Evolutionary conservation across 2,888 invertebrate species (phyloP), one percentile per base, ranked within the genome.

Genomic region (Embidobia sp.): DNA sequence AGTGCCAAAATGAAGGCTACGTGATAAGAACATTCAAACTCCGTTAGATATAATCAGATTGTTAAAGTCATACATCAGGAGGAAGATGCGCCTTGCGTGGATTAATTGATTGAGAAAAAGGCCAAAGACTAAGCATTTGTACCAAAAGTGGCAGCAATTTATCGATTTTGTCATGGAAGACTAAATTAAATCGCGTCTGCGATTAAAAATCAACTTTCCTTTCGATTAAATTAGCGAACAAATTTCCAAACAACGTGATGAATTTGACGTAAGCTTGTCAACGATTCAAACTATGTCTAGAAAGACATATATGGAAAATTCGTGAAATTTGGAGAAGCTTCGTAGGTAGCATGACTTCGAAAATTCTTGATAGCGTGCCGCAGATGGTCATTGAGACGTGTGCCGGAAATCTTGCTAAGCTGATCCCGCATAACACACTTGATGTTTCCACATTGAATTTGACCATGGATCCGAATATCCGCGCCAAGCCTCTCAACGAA

Each of bases 281-380:
- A 61, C 53, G 53, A 70, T 77, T 42, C 19, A 26, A 59, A 59
- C 53, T 66, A 70, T 70, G 70, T 33, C 37, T 63, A 48, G 77
- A 59, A 63, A 61, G 73, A 73, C 73, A 69, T 73, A 57, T 49
- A 63, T 64, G 67, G 59, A 67, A 72, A 67, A 67, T 67, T 63
- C 55, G 16, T 59, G 66, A 70, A 70, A 70, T 70, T 70, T 70
- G 53, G 63, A 66, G 57, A 49, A 64, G 57, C 69, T 70, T 37
- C 59, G 57, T 59, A 53, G 64, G 70, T 66, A 37, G 64, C 66
- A 67, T 57, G 77, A 63, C 67, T 77, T 61, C 49, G 66, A 72
- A 67, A 77, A 73, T 77, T 77, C 77, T 77, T 69, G 67, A 73
- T 61, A 73, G 49, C 77, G 67, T 77, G 77, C 77, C 77, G 73